Base-by-base conservation (phyloP, 2,888 invertebrate species). In the Patella caerulea region DNA sequence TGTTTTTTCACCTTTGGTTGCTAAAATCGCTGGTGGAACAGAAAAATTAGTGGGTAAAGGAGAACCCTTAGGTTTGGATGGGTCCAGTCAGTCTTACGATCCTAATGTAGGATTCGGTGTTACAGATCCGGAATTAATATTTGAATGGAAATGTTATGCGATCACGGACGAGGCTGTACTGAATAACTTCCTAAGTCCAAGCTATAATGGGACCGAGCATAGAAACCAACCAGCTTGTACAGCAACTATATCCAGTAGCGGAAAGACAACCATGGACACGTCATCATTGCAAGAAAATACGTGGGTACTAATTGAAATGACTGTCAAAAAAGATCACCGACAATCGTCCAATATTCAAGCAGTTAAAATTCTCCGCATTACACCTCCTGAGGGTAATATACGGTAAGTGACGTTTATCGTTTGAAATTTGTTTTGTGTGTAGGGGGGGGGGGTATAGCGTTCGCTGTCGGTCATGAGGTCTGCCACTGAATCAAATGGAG, bases 21-120 rank as follows among this genome's bases (percentile, higher is more conserved):
- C 73, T 7, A 55, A 54, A n/a, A 77, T 77, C 15, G 12, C 5
- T 5, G 77, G 77, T 15, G 77, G 77, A 17, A 73, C 54, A 34
- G 45, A 70, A 34, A 24, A 73, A 56, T 7, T 24, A 65, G 71
- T 73, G 19, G 77, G 77, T 70, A 9, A 65, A 11, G 24, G 65
- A 11, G 14, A 19, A 11, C 24, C 65, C 24, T 19, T 65, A 1
- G 24, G 9, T 24, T 24, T 65, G 5, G 65, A 65, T 65, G 9
- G 19, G 2, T 14, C 65, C 0, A 14, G 15, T 2, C 19, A 24
- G 12, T 65, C 65, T 12, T 65, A 65, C 14, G 65, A 65, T 4
- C 65, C 65, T 0, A 65, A 65, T 11, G 11, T 65, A 12, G 65
- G 65, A 4, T 19, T 12, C 24, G 65, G 65, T 2, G 24, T 24